Base-by-base conservation (phyloP, 92 coral and sea anemone species). In the Parazoanthus atlanticus region DNA sequence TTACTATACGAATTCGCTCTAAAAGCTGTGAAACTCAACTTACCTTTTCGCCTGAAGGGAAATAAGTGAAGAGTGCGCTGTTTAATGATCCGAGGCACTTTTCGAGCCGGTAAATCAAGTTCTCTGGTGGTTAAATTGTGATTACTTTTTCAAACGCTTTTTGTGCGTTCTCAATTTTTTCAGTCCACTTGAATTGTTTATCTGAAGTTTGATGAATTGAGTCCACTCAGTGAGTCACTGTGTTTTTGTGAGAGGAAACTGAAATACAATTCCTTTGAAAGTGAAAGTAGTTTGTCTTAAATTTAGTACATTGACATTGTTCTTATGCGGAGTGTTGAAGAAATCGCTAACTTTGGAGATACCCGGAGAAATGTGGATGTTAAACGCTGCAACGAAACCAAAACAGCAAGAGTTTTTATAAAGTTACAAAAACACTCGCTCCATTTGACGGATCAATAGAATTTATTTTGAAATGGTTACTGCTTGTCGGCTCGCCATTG, bases 391-490 rank as follows among this genome's bases (percentile, higher is more conserved):
- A 33, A 75, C 23, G 52, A 82, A 65, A 36, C 17, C 36, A 73
- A 82, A 64, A 43, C 56, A 66, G 86, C 46, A 66, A 64, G 76
- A 67, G 76, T 82, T 82, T 41, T 67, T 43, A 32, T 64, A 36
- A 81, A 64, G 86, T 82, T 82, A 82, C 86, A 33, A 65, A 81
- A 67, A 70, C 86, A 16, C 72, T 64, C 25, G 13, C 74, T 70
- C 36, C 74, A 33, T 81, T 81, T 38, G 85, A 23, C 74, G 49
- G 74, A 81, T 82, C 30, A 66, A 82, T 36, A 65, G 38, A 69
- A 13, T 36, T 11, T 69, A 33, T 61, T 82, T 82, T 28, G 25
- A 33, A 26, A 82, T 65, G 49, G 17, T 82, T 66, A 26, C 43
- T n/a, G 32, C 36, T 65, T 17, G 72, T 36, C 47, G 86, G 64